Evolutionary conservation across 1,140 invertebrate genomes (phyloP), one percentile per base, ranked within the genome.

Genomic region (Andricus grossulariae): DNA sequence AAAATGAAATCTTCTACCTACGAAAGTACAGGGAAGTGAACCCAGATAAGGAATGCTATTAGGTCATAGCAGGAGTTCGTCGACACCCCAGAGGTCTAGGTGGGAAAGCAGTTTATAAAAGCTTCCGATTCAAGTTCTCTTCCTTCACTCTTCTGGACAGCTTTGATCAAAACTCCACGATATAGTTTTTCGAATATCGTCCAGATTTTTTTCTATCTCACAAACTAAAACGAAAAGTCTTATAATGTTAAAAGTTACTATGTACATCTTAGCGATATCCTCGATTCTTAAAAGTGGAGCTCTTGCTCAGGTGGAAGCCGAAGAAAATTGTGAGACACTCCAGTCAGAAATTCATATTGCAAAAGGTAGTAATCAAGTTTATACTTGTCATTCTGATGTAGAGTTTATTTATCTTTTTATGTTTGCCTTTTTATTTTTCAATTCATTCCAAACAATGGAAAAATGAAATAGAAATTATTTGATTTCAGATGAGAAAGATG

Each of bases 401-500:
- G 70, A 71, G 76, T 50, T 66, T 55, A 51, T 49, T 57, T 15
- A 25, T 70, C 13, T 75, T 39, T 52, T 54, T 50, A 25, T 25
- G 25, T 3, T 25, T 25, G 25, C 25, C 25, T 25, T 25, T 25
- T 25, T 25, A 25, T 12, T 25, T 73, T 49, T 39, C 3, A 51
- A 76, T 49, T 49, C 16, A 11, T 45, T 10, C 39, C 39, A 2
- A 45, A 45, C 4, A 45, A 45, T 8, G 39, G 39, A 45, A 45
- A 45, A 45, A 45, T 45, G 19, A 18, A 39, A n/a, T 75, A 8
- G 12, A 73, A 52, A 45, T 66, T 80, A 78, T 57, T 80, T 83
- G 51, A 75, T 86, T 92, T 54, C 88, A 97, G 97, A 98, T 92
- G 97, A 98, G 88, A 97, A 95, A 84, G 96, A 97, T 82, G 96